Evolutionary conservation across 2,113 vertebrate species (phyloP).

Genomic region (Sialia sialis): DNA sequence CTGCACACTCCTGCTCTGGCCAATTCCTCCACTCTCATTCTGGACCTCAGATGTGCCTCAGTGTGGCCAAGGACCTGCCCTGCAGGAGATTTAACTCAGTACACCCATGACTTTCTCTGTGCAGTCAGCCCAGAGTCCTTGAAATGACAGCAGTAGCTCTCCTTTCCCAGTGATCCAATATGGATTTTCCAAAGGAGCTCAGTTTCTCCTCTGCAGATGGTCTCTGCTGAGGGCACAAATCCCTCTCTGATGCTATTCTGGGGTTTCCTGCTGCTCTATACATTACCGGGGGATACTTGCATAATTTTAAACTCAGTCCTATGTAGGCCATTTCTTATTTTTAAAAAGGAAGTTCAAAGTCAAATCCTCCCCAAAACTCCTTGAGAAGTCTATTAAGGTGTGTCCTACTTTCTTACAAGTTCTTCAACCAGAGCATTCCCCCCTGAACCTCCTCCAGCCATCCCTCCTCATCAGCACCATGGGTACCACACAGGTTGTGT

Average conservation of each 20-base stretch:
- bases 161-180: not conserved
- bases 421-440: not conserved
- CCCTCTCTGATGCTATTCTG: slow-evolving; percentile 37
- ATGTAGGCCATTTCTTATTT: slow-evolving; percentile 54
- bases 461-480: not conserved
- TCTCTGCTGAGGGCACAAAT: not conserved
- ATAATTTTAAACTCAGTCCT: not conserved
- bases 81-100: not conserved
- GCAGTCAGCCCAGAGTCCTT: not conserved
- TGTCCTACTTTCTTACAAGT: not conserved
- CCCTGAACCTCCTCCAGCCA: not conserved
- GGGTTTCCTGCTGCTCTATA: not conserved
- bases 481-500: not conserved
- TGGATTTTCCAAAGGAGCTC: not conserved
- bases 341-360: slow-evolving; percentile 37
- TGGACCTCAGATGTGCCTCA: not conserved
- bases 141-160: not conserved
- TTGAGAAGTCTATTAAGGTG: not conserved
- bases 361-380: slow-evolving; percentile 19
- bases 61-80: not conserved
- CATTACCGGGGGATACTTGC: not conserved
- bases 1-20: not conserved
- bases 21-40: not conserved
- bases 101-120: fast-evolving
- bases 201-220: not conserved